phyloP scores from a whole-genome alignment of 1,140 invertebrate species.

The Drosophila auraria region DNA sequence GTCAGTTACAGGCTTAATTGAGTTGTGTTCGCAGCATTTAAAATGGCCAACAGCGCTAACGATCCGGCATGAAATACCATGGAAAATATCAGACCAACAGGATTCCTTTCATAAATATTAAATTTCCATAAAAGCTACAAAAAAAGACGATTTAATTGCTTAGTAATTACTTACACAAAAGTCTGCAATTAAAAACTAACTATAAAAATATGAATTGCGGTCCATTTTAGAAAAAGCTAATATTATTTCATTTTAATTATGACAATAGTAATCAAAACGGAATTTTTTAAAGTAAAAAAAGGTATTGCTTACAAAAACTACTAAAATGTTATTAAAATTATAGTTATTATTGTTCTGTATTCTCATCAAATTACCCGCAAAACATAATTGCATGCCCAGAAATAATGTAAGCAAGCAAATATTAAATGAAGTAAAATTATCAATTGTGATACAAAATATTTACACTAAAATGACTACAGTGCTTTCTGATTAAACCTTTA shows the following conservation, averaged over 20 bases:
- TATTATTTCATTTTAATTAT: background rate
- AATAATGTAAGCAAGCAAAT: background rate
- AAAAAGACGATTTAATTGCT: background rate
- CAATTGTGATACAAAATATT: too few relatives aligned
- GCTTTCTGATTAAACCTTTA: background rate
- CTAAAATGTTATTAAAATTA: background rate
- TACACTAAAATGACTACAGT: background rate
- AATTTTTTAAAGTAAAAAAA: too few relatives aligned
- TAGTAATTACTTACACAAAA: background rate
- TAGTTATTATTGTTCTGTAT: background rate
- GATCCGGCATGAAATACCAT: constrained; percentile 37
- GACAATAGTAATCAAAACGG: background rate
- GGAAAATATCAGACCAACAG: background rate
- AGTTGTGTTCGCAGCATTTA: constrained; percentile 79
- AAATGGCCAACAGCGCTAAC: constrained; percentile 72
- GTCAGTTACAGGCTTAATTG: constrained; percentile 69
- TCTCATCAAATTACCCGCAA: background rate
- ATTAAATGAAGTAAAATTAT: background rate
- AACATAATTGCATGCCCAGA: background rate
- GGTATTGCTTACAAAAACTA: too few relatives aligned
- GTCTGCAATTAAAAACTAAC: background rate
- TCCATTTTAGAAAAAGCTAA: too few relatives aligned
- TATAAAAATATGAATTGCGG: background rate
- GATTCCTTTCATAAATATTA: background rate
- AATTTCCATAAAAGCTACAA: background rate